These are phyloP conservation scores for Yponomeuta evonymella DNA, from an alignment of 2,888 invertebrate species.

Conservation along the genomic window DNA sequence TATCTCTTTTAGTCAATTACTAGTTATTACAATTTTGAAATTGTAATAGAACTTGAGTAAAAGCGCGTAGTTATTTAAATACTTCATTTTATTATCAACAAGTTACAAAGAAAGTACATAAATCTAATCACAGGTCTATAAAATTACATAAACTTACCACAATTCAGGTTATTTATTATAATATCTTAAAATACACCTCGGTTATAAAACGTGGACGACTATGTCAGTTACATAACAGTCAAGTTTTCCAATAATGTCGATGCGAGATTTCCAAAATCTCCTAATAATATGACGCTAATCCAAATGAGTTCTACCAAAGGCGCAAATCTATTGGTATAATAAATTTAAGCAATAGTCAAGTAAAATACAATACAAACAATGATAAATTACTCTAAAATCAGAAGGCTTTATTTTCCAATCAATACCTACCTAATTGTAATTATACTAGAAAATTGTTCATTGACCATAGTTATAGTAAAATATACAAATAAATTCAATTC, in stretches of 20 bases:
- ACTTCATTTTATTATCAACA: slow-evolving; percentile 55
- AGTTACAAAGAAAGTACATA: slow-evolving; percentile 37
- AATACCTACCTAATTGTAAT: slow-evolving; percentile 2
- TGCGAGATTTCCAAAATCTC: slow-evolving; percentile 4
- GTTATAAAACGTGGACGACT: background rate
- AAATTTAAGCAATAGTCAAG: slow-evolving; percentile 13
- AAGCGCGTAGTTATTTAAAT: slow-evolving; percentile 26
- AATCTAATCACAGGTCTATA: slow-evolving; percentile 56
- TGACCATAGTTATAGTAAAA: slow-evolving; percentile 1
- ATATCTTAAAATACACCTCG: background rate
- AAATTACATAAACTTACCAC: slow-evolving; percentile 38
- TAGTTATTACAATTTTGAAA: no score
- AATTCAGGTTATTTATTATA: background rate
- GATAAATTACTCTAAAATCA: slow-evolving; percentile 24
- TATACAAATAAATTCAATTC: slow-evolving; percentile 4
- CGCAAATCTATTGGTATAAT: slow-evolving; percentile 14
- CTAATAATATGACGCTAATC: background rate
- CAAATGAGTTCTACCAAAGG: slow-evolving; percentile 12
- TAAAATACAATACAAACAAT: slow-evolving; percentile 22
- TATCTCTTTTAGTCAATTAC: no score
- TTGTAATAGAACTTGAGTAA: background rate
- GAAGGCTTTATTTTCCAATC: slow-evolving; percentile 9
- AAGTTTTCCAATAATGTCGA: background rate
- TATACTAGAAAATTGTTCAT: slow-evolving; percentile 10
- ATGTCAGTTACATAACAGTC: background rate